A percentile compares a stretch with the other conserved stretches of the same genome.
Conservation (phyloP, 2,797 vertebrate species). For the Anguilla obscura region DNA sequence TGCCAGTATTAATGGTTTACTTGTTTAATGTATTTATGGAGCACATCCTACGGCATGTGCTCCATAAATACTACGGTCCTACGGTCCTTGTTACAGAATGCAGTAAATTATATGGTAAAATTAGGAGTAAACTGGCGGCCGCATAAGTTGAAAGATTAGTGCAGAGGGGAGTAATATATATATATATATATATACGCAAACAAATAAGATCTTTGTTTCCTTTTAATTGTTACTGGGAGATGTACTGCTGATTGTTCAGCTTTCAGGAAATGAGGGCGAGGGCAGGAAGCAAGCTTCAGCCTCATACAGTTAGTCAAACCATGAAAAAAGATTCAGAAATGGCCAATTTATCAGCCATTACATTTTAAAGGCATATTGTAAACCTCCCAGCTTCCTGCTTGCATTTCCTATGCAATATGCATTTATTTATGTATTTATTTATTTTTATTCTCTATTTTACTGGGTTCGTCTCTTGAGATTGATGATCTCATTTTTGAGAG, state of each 20-base stretch:
- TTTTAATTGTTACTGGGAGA: neutral
- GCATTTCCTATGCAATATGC: neutral
- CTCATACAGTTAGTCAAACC: neutral
- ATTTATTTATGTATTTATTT: neutral
- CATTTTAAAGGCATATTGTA: neutral
- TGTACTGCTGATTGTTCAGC: neutral
- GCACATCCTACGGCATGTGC: neutral
- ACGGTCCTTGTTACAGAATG: neutral
- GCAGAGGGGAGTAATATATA: neutral
- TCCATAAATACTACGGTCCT: no score
- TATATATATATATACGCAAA: neutral
- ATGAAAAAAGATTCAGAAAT: neutral
- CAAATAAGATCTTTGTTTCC: neutral
- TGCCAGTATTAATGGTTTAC: neutral
- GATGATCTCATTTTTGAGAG: no score
- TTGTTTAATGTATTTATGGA: neutral
- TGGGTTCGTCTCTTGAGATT: neutral
- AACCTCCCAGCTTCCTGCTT: neutral
- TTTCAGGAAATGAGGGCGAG: neutral
- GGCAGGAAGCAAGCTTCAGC: constrained; percentile 11
- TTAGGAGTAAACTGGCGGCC: constrained; percentile 5
- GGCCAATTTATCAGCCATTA: neutral
- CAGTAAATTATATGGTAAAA: neutral
- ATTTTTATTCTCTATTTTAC: neutral
- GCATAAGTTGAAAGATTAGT: neutral